A percentile compares a stretch with the other conserved stretches of the same genome.
These are phyloP conservation scores for Orchestia grillus DNA, from an alignment of 1,140 invertebrate species.

Conservation along the genomic window DNA sequence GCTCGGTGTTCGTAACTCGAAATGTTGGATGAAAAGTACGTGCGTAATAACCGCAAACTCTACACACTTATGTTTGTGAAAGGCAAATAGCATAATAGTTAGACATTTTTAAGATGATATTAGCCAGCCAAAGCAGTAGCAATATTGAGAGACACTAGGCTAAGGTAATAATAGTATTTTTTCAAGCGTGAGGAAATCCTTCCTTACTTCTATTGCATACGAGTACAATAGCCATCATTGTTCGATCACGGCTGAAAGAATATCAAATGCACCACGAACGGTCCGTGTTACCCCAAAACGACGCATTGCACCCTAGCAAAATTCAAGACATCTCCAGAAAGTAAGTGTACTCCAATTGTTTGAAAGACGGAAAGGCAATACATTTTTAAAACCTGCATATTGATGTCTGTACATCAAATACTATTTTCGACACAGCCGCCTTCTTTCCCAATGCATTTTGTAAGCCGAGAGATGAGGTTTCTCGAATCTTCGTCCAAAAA, in stretches of 20 bases:
- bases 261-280: not conserved
- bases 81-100: not conserved
- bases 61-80: not conserved
- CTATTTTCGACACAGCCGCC: too few species aligned
- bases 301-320: too few species aligned
- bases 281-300: not conserved
- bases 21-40: not conserved
- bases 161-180: not conserved
- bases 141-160: not conserved
- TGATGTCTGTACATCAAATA: too few species aligned
- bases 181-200: not conserved
- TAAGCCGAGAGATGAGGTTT: too few species aligned
- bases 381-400: too few species aligned
- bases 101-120: not conserved
- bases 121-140: not conserved
- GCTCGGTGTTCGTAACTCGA: not conserved
- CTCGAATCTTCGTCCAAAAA: too few species aligned
- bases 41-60: not conserved
- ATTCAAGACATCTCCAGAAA: too few species aligned
- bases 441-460: too few species aligned
- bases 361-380: too few species aligned
- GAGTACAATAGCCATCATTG: not conserved
- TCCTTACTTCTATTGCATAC: not conserved
- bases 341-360: too few species aligned
- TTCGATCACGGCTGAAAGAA: not conserved